These are phyloP conservation scores for Bufo bufo DNA, from an alignment of 2,113 vertebrate species.

Conservation along the genomic window DNA sequence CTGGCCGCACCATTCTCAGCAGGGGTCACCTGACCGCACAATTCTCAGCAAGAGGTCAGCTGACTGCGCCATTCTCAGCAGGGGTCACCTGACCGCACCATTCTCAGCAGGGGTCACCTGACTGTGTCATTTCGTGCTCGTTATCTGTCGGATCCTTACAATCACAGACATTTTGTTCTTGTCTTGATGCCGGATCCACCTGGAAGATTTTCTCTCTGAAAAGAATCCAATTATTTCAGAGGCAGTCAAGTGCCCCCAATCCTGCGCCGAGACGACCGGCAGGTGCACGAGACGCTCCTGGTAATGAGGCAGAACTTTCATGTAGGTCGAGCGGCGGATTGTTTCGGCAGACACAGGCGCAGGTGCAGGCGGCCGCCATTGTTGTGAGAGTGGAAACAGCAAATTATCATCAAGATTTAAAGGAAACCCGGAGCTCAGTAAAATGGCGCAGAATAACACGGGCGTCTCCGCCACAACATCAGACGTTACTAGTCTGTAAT, in stretches of 20 bases:
- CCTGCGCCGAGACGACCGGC: neutral
- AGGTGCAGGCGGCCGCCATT: constrained; percentile 2
- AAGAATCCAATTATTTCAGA: constrained; percentile 29
- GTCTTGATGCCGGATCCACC: neutral
- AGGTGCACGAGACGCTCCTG: neutral
- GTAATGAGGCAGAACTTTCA: constrained; percentile 27
- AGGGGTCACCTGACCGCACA: too few relatives aligned
- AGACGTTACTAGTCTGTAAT: too few relatives aligned
- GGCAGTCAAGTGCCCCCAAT: neutral
- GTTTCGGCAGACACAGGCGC: neutral
- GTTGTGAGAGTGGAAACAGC: neutral
- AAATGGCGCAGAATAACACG: neutral
- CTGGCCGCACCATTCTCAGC: too few relatives aligned
- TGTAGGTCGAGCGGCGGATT: constrained; percentile 21
- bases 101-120: too few relatives aligned
- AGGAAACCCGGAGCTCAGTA: neutral
- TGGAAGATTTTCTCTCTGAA: constrained; percentile 32
- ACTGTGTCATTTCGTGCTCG: neutral
- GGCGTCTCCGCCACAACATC: too few relatives aligned
- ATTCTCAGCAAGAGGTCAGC: too few relatives aligned
- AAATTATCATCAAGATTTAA: neutral
- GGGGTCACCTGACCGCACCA: too few relatives aligned
- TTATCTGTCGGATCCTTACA: neutral
- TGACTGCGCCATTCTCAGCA: too few relatives aligned
- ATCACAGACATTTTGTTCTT: neutral